A percentile compares a stretch with the other conserved stretches of the same genome.
phyloP scores from a whole-genome alignment of 2,113 vertebrate genomes.

The Carollia perspicillata region DNA sequence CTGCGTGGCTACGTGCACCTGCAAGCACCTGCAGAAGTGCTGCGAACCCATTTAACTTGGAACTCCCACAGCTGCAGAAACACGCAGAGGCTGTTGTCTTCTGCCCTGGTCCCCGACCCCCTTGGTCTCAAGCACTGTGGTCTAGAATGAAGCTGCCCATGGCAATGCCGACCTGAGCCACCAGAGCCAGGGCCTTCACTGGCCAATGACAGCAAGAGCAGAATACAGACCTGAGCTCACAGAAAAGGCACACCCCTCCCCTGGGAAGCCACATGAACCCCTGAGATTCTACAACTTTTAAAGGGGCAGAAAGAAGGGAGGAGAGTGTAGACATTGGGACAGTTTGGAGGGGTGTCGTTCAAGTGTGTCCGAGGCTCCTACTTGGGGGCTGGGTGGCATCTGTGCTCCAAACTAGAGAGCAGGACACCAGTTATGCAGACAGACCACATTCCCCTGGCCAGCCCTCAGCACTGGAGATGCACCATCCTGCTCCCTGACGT shows the following conservation, averaged over 20 bases:
- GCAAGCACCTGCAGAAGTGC: neutral
- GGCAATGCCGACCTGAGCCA: accelerated
- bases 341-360: neutral
- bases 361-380: neutral
- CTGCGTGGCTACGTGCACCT: accelerated
- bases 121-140: neutral
- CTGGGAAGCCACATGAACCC: neutral
- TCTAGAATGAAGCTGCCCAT: neutral
- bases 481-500: accelerated
- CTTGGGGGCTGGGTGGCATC: neutral
- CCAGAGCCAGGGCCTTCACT: neutral
- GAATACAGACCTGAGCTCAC: neutral
- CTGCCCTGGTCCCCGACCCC: accelerated
- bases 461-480: neutral
- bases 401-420: neutral
- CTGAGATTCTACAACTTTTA: neutral
- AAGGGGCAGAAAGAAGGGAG: neutral
- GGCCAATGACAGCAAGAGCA: accelerated
- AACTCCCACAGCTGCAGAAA: neutral
- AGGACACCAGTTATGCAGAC: neutral
- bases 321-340: neutral
- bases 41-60: too few species aligned
- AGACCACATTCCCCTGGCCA: accelerated
- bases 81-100: neutral
- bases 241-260: accelerated